Evolutionary conservation across 2,888 invertebrate genomes (phyloP).

Genomic region (Meta bourneti): DNA sequence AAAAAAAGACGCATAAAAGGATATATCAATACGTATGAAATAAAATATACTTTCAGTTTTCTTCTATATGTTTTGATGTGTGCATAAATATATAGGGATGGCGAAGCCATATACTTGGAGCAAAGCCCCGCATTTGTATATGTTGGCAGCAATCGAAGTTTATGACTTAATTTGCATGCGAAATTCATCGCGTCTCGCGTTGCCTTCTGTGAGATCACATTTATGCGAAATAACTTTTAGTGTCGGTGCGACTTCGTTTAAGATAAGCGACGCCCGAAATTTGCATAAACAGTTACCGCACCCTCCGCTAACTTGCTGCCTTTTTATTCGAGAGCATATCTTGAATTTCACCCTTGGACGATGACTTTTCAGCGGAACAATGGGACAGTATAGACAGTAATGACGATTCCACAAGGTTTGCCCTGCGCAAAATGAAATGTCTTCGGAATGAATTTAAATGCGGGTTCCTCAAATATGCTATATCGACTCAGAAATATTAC

Average conservation of each 20-base stretch:
- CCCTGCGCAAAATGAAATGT: not conserved
- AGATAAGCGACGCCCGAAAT: constrained; percentile 58
- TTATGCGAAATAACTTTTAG: constrained; percentile 74
- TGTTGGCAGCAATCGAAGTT: constrained; percentile 66
- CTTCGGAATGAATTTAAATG: not conserved
- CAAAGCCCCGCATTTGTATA: constrained; percentile 62
- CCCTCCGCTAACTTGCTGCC: constrained; percentile 49
- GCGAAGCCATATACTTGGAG: constrained; percentile 28
- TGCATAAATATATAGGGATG: constrained; percentile 51
- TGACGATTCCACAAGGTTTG: not conserved
- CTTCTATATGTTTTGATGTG: constrained; percentile 46
- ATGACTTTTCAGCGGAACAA: constrained; percentile 6
- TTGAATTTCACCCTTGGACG: constrained; percentile 43
- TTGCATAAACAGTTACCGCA: constrained; percentile 72
- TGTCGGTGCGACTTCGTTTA: constrained; percentile 62
- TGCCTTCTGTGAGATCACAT: constrained; percentile 50
- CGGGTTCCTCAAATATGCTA: too few species aligned
- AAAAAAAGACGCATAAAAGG: constrained; percentile 26
- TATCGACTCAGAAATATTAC: too few species aligned
- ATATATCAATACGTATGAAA: constrained; percentile 59
- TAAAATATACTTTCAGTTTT: constrained; percentile 39
- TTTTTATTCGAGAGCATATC: constrained; percentile 62
- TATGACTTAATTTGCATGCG: constrained; percentile 73
- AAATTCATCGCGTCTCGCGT: constrained; percentile 58
- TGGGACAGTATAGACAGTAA: not conserved